Evolutionary conservation across 2,113 vertebrate genomes (phyloP).

Genomic region (Chaetops frenatus): DNA sequence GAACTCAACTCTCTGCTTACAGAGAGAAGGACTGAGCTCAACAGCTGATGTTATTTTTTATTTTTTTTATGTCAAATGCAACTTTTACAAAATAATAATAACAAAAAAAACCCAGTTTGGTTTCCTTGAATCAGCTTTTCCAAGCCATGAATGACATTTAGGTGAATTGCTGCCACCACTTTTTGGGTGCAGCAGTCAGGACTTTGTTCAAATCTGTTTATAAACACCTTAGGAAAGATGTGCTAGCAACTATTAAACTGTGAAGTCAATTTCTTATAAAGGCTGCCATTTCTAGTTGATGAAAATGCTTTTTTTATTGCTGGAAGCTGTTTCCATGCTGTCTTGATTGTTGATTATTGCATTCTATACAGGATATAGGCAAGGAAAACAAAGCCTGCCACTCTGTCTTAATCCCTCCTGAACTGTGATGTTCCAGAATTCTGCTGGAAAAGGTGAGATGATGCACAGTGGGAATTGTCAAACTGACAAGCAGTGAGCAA

Average conservation of each 20-base stretch:
- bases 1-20: background rate
- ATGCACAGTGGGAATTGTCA: background rate
- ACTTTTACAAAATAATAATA: slow-evolving; percentile 24
- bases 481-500: background rate
- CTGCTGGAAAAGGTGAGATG: background rate
- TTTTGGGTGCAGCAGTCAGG: slow-evolving; percentile 4
- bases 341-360: background rate
- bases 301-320: background rate
- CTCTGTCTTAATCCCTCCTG: background rate
- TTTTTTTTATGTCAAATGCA: slow-evolving; percentile 3
- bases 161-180: slow-evolving; percentile 8
- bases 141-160: slow-evolving; percentile 21
- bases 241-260: slow-evolving; percentile 46
- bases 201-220: background rate
- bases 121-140: slow-evolving; percentile 57
- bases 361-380: background rate
- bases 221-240: slow-evolving; percentile 16
- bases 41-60: background rate
- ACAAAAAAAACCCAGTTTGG: background rate
- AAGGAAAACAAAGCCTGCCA: background rate
- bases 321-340: background rate
- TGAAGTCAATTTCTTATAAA: slow-evolving; percentile 38
- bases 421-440: background rate
- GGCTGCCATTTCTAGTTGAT: slow-evolving; percentile 15
- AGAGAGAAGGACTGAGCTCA: background rate